Conservation (phyloP, 2,113 vertebrate species). For the Seriola quinqueradiata region DNA sequence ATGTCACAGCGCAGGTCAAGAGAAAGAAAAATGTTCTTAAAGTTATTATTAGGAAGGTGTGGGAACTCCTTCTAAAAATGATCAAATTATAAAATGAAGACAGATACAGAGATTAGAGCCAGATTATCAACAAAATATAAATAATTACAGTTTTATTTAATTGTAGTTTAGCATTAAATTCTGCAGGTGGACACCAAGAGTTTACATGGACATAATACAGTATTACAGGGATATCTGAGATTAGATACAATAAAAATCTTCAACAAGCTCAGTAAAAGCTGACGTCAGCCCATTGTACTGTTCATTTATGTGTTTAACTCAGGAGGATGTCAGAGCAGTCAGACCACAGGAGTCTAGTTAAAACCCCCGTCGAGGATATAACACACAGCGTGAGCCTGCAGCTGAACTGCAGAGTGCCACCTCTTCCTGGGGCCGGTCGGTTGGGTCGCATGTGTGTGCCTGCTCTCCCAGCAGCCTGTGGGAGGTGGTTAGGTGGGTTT, state of each 20-base stretch:
- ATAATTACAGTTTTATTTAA: too few species aligned
- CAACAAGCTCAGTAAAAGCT: neutral
- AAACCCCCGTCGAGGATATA: neutral
- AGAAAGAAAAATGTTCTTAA: neutral
- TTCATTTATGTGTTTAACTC: neutral
- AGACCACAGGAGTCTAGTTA: neutral
- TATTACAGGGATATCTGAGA: neutral
- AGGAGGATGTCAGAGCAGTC: neutral
- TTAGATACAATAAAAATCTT: neutral
- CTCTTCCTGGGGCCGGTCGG: slow-evolving; percentile 52
- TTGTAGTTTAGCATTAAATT: neutral
- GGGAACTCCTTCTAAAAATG: neutral
- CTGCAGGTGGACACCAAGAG: neutral
- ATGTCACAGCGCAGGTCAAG: neutral
- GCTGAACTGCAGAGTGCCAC: slow-evolving; percentile 43
- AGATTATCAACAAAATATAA: neutral
- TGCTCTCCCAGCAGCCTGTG: slow-evolving; percentile 65
- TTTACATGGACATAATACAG: neutral
- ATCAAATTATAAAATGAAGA: neutral
- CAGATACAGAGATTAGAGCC: neutral
- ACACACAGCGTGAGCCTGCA: slow-evolving; percentile 14
- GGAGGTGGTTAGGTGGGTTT: slow-evolving; percentile 73
- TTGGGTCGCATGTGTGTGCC: slow-evolving; percentile 73
- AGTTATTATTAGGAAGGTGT: neutral
- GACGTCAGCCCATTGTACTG: neutral